phyloP scores from a whole-genome alignment of 2,797 vertebrate species.

The Notamacropus eugenii region DNA sequence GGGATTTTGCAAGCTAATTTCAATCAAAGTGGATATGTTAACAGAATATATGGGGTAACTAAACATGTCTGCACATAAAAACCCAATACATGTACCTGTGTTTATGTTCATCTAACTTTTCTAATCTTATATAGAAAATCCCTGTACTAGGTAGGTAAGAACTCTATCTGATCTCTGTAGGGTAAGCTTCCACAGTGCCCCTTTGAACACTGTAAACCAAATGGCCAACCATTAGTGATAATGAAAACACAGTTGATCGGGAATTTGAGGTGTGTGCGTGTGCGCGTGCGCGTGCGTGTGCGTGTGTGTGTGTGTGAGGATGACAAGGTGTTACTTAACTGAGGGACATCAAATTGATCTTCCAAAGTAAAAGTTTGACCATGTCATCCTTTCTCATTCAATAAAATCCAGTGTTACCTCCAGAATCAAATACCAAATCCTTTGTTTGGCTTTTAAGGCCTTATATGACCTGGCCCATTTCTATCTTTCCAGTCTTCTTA shows the following conservation, averaged over 20 bases:
- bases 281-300: too few species aligned
- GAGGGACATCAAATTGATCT: not conserved
- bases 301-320: too few species aligned
- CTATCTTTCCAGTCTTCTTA: not conserved
- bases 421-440: not conserved
- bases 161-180: not conserved
- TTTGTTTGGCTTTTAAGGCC: not conserved
- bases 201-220: not conserved
- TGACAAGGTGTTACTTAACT: not conserved
- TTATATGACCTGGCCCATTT: not conserved
- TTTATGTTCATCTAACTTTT: conserved; percentile 8
- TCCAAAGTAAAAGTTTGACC: not conserved
- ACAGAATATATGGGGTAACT: not conserved
- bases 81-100: not conserved
- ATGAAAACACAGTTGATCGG: not conserved
- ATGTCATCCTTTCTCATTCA: not conserved
- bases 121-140: conserved; percentile 2
- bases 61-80: not conserved
- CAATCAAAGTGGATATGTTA: not conserved
- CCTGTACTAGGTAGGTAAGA: not conserved
- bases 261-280: not conserved
- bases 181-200: not conserved
- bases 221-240: not conserved
- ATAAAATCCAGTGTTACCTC: not conserved
- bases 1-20: not conserved